A percentile compares a stretch with the other conserved stretches of the same genome.
phyloP scores from a whole-genome alignment of 2,797 vertebrate species.

The Xenops minutus region DNA sequence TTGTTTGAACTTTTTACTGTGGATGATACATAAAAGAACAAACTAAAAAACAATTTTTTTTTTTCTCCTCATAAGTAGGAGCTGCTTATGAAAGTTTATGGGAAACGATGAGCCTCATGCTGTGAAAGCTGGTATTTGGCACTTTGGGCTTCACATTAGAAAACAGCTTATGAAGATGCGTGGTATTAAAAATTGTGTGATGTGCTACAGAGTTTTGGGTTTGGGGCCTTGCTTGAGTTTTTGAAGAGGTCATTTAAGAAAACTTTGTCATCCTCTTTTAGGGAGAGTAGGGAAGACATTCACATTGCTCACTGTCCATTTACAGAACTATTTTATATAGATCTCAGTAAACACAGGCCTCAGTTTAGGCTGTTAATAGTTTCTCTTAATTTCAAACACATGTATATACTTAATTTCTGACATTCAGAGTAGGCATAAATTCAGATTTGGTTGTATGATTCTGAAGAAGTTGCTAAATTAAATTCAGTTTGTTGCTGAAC shows the following conservation, averaged over 20 bases:
- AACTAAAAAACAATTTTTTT: neutral
- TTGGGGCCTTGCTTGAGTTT: neutral
- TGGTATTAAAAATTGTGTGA: neutral
- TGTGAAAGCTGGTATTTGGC: neutral
- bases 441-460: neutral
- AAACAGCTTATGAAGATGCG: neutral
- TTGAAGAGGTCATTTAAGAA: neutral
- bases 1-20: neutral
- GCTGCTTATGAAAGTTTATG: neutral
- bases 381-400: neutral
- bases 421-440: neutral
- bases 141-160: neutral
- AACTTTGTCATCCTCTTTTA: neutral
- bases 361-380: neutral
- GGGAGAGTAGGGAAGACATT: neutral
- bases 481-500: neutral
- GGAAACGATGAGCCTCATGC: neutral
- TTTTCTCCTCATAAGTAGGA: neutral
- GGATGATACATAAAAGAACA: neutral
- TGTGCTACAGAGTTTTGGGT: neutral
- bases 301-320: neutral
- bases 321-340: neutral
- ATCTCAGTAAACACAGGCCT: neutral
- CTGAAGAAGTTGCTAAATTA: neutral
- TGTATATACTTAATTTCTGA: neutral